Conservation (phyloP, 2,113 vertebrate species). For the Sus scrofa region T2T-Sscrofa CM000812.6:268122001-268122500, state of each 20-base stretch:
- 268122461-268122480: not conserved
- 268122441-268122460: not conserved
- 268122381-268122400: not conserved
- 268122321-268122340: not conserved
- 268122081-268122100: slow-evolving; percentile 73
- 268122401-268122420: slow-evolving; percentile 5
- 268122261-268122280: slow-evolving; percentile 48
- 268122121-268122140: slow-evolving; percentile 23
- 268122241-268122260: slow-evolving; percentile 43
- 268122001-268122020: slow-evolving; percentile 6
- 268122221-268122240: slow-evolving; percentile 60
- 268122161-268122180: not conserved
- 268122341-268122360: not conserved
- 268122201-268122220: slow-evolving; percentile 52
- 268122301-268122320: not conserved
- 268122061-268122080: slow-evolving; percentile 37
- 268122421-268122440: slow-evolving; percentile 34
- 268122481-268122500: not conserved
- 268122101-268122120: slow-evolving; percentile 66
- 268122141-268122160: not conserved
- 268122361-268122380: not conserved
- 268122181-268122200: slow-evolving; percentile 24
- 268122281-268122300: slow-evolving; percentile 32
- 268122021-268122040: slow-evolving; percentile 20
- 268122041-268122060: slow-evolving; percentile 70